Conservation (phyloP, 2,888 invertebrate species). For the Rambutsinella grinnellia region DNA sequence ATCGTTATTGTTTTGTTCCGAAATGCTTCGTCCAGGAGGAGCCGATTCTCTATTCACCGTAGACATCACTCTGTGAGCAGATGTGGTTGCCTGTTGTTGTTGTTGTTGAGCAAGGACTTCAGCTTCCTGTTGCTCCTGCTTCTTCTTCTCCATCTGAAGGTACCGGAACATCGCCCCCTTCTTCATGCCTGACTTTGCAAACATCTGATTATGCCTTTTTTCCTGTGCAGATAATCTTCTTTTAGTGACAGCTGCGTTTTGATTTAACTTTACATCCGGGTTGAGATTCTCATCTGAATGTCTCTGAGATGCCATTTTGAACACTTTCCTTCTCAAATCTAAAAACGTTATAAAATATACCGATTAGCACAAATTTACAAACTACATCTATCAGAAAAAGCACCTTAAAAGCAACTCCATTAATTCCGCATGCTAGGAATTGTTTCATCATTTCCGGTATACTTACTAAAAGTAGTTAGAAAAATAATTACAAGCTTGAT, state of each 20-base stretch:
- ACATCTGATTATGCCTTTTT: neutral
- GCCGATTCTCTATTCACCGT: neutral
- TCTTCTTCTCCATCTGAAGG: neutral
- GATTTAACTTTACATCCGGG: neutral
- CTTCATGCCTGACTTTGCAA: conserved; percentile 36
- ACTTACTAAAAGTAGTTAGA: neutral
- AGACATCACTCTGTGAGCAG: neutral
- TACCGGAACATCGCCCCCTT: conserved; percentile 21
- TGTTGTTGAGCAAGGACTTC: neutral
- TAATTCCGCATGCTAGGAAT: neutral
- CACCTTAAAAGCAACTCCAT: neutral
- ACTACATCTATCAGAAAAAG: too few species aligned
- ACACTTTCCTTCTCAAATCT: neutral
- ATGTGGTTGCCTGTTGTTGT: neutral
- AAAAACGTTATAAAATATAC: too few species aligned
- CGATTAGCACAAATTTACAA: too few species aligned
- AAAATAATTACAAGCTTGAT: neutral
- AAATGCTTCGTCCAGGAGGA: neutral
- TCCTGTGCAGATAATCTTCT: conserved; percentile 11
- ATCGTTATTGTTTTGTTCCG: neutral
- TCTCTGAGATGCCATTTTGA: conserved; percentile 21
- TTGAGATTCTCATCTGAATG: conserved; percentile 21
- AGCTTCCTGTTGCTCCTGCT: too few species aligned
- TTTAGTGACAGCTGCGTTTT: neutral
- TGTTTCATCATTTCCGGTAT: neutral